These are phyloP conservation scores for Muscina levida DNA, from an alignment of 2,888 invertebrate genomes.

Conservation along the genomic window DNA sequence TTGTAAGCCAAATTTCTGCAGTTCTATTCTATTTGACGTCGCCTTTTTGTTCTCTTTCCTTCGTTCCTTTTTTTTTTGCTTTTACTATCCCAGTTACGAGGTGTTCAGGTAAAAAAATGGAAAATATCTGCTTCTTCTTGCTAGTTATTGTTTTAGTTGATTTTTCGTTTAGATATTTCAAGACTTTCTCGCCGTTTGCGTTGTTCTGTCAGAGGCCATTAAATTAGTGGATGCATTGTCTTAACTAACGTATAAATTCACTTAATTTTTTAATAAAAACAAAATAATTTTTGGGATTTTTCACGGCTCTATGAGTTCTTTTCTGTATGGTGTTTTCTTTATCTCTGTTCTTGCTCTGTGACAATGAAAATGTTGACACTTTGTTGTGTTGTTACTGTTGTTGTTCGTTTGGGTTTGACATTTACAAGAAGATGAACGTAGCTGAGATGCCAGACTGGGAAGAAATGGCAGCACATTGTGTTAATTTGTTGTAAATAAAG, in stretches of 20 bases:
- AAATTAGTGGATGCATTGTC: neutral
- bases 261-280: constrained; percentile 34
- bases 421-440: constrained; percentile 9
- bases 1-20: constrained; percentile 26
- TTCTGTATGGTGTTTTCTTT: constrained; percentile 24
- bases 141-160: constrained; percentile 26
- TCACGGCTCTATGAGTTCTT: neutral
- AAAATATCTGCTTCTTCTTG: constrained; percentile 39
- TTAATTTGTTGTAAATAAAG: too few species aligned
- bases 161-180: neutral
- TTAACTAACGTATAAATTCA: constrained; percentile 28
- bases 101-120: constrained; percentile 19
- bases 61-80: neutral
- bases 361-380: constrained; percentile 61
- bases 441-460: neutral
- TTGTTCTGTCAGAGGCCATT: neutral
- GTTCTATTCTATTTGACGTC: constrained; percentile 25
- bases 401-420: constrained; percentile 39
- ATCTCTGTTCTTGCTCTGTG: constrained; percentile 43
- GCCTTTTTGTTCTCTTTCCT: constrained; percentile 22
- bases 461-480: neutral
- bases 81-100: constrained; percentile 54
- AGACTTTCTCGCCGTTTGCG: neutral
- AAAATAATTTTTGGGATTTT: neutral
- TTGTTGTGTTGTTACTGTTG: constrained; percentile 47